These are phyloP conservation scores for Fragum fragum DNA, from an alignment of 2,888 invertebrate genomes.

Conservation along the genomic window DNA sequence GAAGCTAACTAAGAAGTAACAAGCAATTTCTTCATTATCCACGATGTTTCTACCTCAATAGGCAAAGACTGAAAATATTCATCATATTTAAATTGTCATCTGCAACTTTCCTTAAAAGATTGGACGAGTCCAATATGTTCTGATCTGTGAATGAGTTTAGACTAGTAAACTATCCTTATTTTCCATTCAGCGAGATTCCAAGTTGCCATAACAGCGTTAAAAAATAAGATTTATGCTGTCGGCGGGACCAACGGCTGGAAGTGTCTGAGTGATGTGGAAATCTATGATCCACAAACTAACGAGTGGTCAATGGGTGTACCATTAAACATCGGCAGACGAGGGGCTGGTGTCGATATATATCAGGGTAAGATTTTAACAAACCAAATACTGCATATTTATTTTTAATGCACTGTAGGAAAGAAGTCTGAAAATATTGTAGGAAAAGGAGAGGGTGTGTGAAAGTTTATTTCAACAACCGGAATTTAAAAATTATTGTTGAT, in stretches of 20 bases:
- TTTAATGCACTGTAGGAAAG: background rate
- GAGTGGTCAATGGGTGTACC: constrained; percentile 91
- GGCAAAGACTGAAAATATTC: too few relatives aligned
- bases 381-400: too few relatives aligned
- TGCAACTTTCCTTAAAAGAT: too few relatives aligned
- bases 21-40: too few relatives aligned
- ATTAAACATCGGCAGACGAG: constrained; percentile 91
- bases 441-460: background rate
- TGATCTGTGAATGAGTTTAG: too few relatives aligned
- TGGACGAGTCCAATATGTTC: too few relatives aligned
- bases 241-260: constrained; percentile 97
- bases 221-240: constrained; percentile 92
- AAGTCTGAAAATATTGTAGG: background rate
- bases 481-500: too few relatives aligned
- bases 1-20: too few relatives aligned
- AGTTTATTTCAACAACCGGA: too few relatives aligned
- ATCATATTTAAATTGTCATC: too few relatives aligned
- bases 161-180: too few relatives aligned
- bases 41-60: too few relatives aligned
- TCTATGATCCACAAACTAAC: constrained; percentile 90
- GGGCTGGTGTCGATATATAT: constrained; percentile 84
- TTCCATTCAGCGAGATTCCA: constrained; percentile 92
- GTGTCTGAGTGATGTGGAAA: constrained; percentile 91
- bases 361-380: constrained; percentile 79
- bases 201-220: constrained; percentile 91